A percentile compares a stretch with the other conserved stretches of the same genome.
These are phyloP conservation scores for Habropoda laboriosa DNA, from an alignment of 1,140 invertebrate species.

Conservation along the genomic window DNA sequence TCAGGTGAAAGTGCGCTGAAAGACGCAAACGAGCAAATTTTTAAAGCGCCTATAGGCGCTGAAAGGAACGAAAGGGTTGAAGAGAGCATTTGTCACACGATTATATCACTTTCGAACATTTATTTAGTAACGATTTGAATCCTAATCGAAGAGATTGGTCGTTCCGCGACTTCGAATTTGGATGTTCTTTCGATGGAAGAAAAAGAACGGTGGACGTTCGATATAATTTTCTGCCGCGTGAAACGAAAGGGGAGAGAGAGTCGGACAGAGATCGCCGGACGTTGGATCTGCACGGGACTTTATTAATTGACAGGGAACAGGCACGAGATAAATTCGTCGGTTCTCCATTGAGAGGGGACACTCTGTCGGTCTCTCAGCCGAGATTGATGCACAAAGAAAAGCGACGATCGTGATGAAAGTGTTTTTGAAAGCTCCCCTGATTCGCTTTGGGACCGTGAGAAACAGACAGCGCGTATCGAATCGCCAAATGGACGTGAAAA, in stretches of 20 bases:
- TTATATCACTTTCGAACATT: too few relatives aligned
- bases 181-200: too few relatives aligned
- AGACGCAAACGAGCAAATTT: too few relatives aligned
- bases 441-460: slow-evolving; percentile 22
- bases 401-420: slow-evolving; percentile 1
- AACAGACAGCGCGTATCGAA: not conserved
- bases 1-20: too few relatives aligned
- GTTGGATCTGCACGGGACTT: slow-evolving; percentile 3
- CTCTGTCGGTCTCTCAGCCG: not conserved
- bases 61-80: too few relatives aligned
- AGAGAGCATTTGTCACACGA: too few relatives aligned
- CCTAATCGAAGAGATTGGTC: too few relatives aligned
- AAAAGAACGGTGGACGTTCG: not conserved
- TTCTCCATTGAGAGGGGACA: slow-evolving; percentile 25
- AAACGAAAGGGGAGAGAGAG: slow-evolving; percentile 1
- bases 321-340: slow-evolving; percentile 42
- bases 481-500: not conserved
- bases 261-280: slow-evolving; percentile 22
- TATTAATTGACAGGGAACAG: slow-evolving; percentile 47
- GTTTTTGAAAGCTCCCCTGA: slow-evolving; percentile 19
- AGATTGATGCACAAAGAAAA: slow-evolving; percentile 48
- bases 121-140: too few relatives aligned
- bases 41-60: too few relatives aligned
- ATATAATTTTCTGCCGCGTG: slow-evolving; percentile 19
- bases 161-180: too few relatives aligned